Percentiles rank a stretch among this genome's conserved stretches.
These are phyloP conservation scores for Piprites chloris DNA, from an alignment of 2,113 vertebrate species.

Conservation along the genomic window DNA sequence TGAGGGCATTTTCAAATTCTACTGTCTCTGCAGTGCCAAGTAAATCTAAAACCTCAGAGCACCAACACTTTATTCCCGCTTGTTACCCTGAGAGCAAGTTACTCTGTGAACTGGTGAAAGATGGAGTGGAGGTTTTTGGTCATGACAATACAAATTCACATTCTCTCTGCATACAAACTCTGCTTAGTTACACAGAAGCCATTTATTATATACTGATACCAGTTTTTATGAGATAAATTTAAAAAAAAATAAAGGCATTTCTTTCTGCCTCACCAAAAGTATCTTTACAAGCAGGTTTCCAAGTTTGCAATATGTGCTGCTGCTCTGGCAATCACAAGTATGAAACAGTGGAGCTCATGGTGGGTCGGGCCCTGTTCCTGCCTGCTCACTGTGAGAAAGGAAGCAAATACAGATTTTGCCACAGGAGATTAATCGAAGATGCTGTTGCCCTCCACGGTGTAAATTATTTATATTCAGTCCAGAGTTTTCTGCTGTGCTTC, in stretches of 20 bases:
- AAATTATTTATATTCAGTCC: conserved; percentile 58
- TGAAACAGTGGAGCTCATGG: not conserved
- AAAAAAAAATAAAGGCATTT: not conserved
- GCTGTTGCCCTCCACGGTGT: conserved; percentile 48
- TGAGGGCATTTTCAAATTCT: not conserved
- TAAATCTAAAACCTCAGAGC: not conserved
- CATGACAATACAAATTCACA: not conserved
- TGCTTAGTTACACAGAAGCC: not conserved
- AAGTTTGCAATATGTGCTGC: not conserved
- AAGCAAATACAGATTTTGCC: conserved; percentile 47
- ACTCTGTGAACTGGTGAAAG: not conserved
- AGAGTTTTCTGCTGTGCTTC: conserved; percentile 53
- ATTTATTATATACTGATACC: not conserved
- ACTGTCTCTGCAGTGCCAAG: not conserved
- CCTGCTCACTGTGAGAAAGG: conserved; percentile 42
- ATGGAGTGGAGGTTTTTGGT: not conserved
- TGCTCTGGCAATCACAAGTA: not conserved
- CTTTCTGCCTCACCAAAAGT: not conserved
- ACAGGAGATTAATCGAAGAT: conserved; percentile 55
- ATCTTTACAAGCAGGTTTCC: not conserved
- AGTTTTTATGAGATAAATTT: not conserved
- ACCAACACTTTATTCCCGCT: not conserved
- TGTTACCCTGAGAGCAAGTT: not conserved
- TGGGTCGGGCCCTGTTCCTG: not conserved
- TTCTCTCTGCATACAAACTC: not conserved